A percentile compares a stretch with the other conserved stretches of the same genome.
Conservation (phyloP, 2,888 invertebrate genomes). For the Drosophila recens region DNA sequence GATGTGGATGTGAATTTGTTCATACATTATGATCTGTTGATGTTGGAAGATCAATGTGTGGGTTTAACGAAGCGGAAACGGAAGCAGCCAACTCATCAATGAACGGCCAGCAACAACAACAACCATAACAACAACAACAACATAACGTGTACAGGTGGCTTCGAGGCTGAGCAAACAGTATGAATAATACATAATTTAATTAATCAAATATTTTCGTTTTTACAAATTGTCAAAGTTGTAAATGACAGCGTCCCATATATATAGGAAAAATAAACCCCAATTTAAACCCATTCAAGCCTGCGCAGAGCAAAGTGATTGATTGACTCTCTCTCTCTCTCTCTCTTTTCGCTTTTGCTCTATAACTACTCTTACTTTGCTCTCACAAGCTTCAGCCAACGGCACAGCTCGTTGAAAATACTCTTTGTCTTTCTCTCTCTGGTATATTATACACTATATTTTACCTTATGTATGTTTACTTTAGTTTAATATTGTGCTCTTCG, state of each 20-base stretch:
- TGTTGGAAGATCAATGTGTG: conserved; percentile 51
- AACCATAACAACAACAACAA: conserved; percentile 44
- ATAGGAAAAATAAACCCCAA: conserved; percentile 22
- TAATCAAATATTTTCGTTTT: conserved; percentile 72
- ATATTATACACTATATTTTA: conserved; percentile 33
- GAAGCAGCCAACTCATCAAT: conserved; percentile 19
- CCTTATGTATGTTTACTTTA: conserved; percentile 59
- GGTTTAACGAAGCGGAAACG: conserved; percentile 18
- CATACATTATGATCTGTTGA: conserved; percentile 50
- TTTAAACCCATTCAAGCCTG: conserved; percentile 30
- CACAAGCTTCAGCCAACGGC: conserved; percentile 52
- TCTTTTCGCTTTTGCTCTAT: neutral
- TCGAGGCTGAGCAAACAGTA: conserved; percentile 83
- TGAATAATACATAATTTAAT: conserved; percentile 83
- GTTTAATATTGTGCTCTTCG: conserved; percentile 63
- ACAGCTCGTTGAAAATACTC: conserved; percentile 44
- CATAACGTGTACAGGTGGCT: conserved; percentile 66
- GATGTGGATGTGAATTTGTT: conserved; percentile 45
- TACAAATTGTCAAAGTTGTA: conserved; percentile 50
- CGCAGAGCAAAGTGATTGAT: conserved; percentile 43
- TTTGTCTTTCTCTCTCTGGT: conserved; percentile 22
- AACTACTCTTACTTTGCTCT: conserved; percentile 35
- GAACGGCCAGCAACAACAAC: conserved; percentile 32
- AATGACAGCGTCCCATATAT: conserved; percentile 51
- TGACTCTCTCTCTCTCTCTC: neutral